These are phyloP conservation scores for Sciaenops ocellatus DNA, from an alignment of 2,797 vertebrate genomes.

Conservation along the genomic window DNA sequence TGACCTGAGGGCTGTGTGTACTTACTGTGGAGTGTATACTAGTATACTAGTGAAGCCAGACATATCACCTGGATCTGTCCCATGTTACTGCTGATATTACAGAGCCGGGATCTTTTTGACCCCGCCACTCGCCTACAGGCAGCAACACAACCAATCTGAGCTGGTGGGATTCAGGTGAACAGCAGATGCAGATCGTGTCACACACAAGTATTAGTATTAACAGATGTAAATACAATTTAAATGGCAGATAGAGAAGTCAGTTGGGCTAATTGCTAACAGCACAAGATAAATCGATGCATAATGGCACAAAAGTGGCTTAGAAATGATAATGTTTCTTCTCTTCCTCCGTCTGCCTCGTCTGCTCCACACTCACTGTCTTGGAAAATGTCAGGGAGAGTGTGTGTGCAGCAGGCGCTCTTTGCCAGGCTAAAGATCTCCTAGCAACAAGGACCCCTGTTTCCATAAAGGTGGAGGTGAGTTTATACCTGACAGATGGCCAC, in stretches of 20 bases:
- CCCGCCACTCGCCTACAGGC: background rate
- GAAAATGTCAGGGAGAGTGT: conserved; percentile 53
- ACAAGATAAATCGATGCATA: background rate
- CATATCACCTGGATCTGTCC: background rate
- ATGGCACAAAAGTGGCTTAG: background rate
- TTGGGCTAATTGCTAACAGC: background rate
- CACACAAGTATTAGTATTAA: too few species aligned
- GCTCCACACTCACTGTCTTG: conserved; percentile 32
- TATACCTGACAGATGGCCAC: conserved; percentile 72
- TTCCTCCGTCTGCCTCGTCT: background rate
- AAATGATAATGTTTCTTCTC: background rate
- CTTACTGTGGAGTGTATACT: background rate
- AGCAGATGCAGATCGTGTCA: too few species aligned
- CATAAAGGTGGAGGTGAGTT: conserved; percentile 63
- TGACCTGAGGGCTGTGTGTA: background rate
- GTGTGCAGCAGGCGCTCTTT: conserved; percentile 10
- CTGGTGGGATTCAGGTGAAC: background rate
- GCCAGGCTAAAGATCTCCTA: conserved; percentile 63
- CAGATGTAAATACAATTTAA: background rate
- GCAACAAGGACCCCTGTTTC: conserved; percentile 73
- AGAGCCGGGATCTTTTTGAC: background rate
- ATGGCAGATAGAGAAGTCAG: too few species aligned
- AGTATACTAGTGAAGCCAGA: too few species aligned
- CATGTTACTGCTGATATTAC: too few species aligned
- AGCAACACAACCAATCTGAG: background rate